Base-by-base conservation (phyloP, 2,888 invertebrate genomes). In the Hipparchia semele region DNA sequence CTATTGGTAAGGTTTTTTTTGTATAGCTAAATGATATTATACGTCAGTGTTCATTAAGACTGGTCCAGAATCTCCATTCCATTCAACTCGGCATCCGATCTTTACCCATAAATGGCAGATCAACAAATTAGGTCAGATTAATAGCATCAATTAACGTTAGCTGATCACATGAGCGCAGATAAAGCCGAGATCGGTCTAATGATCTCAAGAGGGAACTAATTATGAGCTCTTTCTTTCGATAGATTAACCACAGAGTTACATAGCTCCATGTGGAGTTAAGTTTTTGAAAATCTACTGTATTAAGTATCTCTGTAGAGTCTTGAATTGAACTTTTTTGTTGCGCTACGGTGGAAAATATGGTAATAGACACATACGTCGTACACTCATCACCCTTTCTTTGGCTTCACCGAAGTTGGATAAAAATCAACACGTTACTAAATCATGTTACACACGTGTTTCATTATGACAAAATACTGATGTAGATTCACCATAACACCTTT, bases 81-180 rank as follows among this genome's bases (percentile, higher is more conserved):
- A 46, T 68, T 56, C 67, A 58, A 46, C 56, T 9, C 46, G n/a
- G 45, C 13, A 45, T 68, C 58, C 46, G 46, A 68, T 58, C 46
- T 58, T 7, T 9, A 12, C 46, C 72, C 49, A 66, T 74, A 72
- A 72, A 65, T 61, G 68, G 68, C 72, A 60, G 65, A 33, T 46
- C 59, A 10, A 72, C 54, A 53, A 72, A 74, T 72, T 74, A 54
- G 72, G 72, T 72, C 68, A 61, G 61, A 66, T 72, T 49, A 45
- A 64, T 68, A 9, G n/a, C 45, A 10, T 12, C 58, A 65, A 72
- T 68, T 64, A 72, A 45, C 46, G 39, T 67, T 39, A 68, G 74
- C 68, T 2, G 13, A 56, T 56, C 56, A 13, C 13, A 7, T 56
- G 46, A 65, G 59, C 53, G 51, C 45, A 8, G 45, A 56, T 58